phyloP scores from a whole-genome alignment of 2,888 invertebrate genomes.

The Noctua janthe region DNA sequence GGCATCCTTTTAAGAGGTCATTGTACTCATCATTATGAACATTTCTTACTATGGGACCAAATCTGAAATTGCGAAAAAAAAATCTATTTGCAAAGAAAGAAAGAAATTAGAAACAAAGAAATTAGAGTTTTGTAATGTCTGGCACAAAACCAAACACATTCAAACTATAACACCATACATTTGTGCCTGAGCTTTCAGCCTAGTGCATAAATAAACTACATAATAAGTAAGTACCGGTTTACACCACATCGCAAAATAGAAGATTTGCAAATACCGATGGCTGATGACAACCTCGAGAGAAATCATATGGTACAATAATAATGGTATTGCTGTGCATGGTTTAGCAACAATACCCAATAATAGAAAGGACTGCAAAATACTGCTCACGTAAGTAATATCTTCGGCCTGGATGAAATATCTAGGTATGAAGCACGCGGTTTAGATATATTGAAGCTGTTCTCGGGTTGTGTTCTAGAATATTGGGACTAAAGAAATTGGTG shows the following conservation, averaged over 20 bases:
- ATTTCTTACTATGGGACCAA: no score
- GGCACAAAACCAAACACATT: background rate
- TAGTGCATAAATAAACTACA: background rate
- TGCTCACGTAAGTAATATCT: conserved; percentile 52
- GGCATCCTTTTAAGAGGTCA: no score
- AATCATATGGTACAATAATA: conserved; percentile 18
- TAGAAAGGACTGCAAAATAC: conserved; percentile 37
- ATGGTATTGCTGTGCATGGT: background rate
- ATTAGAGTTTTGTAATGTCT: background rate
- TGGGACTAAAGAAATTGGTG: background rate
- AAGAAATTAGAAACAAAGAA: background rate
- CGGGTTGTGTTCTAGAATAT: conserved; percentile 2
- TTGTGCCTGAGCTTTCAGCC: no score
- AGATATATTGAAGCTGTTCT: conserved; percentile 18
- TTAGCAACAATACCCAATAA: conserved; percentile 1
- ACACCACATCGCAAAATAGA: background rate
- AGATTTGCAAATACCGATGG: background rate
- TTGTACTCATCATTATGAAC: no score
- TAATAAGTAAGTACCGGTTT: background rate
- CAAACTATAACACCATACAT: no score
- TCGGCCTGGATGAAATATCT: conserved; percentile 39
- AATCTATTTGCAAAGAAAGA: no score
- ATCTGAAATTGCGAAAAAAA: no score
- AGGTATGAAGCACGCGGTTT: conserved; percentile 11
- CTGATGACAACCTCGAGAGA: background rate